These are phyloP conservation scores for Cremastinae sp. DNA, from an alignment of 2,888 invertebrate species.

Conservation along the genomic window DNA sequence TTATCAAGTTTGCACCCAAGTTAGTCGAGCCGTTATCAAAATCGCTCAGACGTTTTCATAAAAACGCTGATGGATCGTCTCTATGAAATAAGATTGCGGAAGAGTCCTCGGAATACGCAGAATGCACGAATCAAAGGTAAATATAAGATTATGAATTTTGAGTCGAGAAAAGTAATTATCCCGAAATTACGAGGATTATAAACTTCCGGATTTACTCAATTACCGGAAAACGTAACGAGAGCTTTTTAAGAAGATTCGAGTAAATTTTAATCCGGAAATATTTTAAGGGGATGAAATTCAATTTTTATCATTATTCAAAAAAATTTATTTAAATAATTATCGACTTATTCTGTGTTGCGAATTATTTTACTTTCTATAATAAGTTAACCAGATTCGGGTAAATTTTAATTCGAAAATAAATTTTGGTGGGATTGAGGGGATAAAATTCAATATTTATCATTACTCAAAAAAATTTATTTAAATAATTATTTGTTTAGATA, in stretches of 20 bases:
- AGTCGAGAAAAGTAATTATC: neutral
- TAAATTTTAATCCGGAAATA: conserved; percentile 46
- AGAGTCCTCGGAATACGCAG: neutral
- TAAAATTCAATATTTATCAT: too few species aligned
- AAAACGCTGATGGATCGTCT: conserved; percentile 65
- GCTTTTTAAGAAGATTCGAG: conserved; percentile 35
- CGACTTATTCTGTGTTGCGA: too few species aligned
- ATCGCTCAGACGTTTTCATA: conserved; percentile 63
- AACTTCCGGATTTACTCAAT: conserved; percentile 29
- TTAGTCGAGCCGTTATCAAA: conserved; percentile 69
- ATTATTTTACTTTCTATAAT: too few species aligned
- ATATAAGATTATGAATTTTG: neutral
- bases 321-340: too few species aligned
- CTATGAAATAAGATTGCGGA: neutral
- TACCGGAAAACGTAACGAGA: conserved; percentile 53
- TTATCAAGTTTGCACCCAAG: conserved; percentile 62
- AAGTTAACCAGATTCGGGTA: too few species aligned
- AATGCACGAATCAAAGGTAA: neutral
- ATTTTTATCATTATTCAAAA: too few species aligned
- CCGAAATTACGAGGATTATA: neutral
- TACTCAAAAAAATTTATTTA: too few species aligned
- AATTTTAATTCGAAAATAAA: too few species aligned
- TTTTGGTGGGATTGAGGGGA: too few species aligned
- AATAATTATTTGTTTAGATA: too few species aligned
- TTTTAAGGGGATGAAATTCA: neutral